Evolutionary conservation across 2,797 vertebrate species (phyloP).

Genomic region (Chloroceryle inda): DNA sequence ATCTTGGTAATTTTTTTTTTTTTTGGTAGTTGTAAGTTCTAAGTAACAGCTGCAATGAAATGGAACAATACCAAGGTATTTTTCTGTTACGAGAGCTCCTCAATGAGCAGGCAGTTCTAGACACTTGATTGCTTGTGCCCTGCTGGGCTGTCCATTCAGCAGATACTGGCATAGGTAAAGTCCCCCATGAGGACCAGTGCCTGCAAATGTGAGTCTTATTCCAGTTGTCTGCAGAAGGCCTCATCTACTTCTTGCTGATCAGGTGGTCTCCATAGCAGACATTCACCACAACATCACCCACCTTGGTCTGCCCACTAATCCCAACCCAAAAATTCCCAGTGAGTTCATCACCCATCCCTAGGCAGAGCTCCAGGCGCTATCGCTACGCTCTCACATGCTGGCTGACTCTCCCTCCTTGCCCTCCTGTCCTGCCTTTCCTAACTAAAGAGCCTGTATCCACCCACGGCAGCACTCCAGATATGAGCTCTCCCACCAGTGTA

Average conservation of each 20-base stretch:
- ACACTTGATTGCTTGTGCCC: not conserved
- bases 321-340: not conserved
- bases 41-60: not conserved
- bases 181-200: not conserved
- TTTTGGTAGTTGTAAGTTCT: not conserved
- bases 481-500: not conserved
- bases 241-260: not conserved
- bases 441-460: not conserved
- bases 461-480: not conserved
- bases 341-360: not conserved
- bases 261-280: not conserved
- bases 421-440: not conserved
- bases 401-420: rapidly evolving
- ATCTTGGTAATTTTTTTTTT: not conserved
- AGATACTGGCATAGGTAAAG: not conserved
- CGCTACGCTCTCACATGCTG: not conserved
- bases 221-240: not conserved
- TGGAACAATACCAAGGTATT: not conserved
- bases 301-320: not conserved
- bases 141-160: not conserved
- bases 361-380: not conserved
- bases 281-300: not conserved
- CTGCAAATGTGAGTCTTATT: not conserved
- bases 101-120: not conserved
- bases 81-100: not conserved